These are phyloP conservation scores for Bombus pascuorum DNA, from an alignment of 1,140 invertebrate genomes.

Conservation along the genomic window DNA sequence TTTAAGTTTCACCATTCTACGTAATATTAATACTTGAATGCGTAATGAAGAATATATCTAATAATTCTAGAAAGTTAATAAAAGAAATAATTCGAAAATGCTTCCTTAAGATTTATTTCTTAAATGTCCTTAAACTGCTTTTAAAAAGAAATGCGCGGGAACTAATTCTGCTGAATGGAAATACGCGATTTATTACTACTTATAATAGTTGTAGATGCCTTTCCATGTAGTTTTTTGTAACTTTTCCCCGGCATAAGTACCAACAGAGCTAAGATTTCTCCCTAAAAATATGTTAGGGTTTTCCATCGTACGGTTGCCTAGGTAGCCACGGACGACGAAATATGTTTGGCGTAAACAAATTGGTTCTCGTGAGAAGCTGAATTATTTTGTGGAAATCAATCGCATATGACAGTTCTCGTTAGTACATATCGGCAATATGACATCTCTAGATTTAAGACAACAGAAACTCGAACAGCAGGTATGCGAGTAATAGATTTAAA, in stretches of 20 bases:
- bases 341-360: constrained; percentile 77
- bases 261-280: not conserved
- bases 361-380: constrained; percentile 47
- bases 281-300: constrained; percentile 17
- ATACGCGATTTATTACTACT: no score
- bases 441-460: constrained; percentile 87
- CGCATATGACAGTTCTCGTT: constrained; percentile 21
- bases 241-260: not conserved
- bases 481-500: constrained; percentile 57
- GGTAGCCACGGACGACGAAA: constrained; percentile 70
- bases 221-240: no score
- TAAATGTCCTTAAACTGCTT: not conserved
- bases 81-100: no score
- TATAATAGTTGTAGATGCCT: no score
- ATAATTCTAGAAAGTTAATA: no score
- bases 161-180: no score
- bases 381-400: constrained; percentile 37
- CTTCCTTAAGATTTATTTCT: no score
- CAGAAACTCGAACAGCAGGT: constrained; percentile 91
- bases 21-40: no score
- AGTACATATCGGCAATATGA: constrained; percentile 79
- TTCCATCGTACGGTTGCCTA: constrained; percentile 62
- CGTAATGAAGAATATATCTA: no score
- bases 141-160: not conserved
- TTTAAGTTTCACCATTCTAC: no score